Base-by-base conservation (phyloP, 2,888 invertebrate genomes). In the Melinopterus prodromus region DNA sequence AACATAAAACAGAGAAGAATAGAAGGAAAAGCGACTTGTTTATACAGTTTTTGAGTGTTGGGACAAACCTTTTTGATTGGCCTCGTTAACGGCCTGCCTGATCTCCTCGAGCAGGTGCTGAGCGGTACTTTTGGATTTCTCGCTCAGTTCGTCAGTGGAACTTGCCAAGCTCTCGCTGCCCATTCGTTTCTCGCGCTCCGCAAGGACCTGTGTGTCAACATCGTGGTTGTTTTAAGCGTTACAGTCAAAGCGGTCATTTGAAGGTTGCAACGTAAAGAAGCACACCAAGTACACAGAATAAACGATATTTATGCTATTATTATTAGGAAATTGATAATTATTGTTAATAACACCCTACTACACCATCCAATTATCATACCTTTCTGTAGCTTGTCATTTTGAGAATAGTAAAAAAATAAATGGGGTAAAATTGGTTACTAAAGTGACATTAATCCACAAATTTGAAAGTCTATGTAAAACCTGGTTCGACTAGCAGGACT, bases 21-120 rank as follows among this genome's bases (percentile, higher is more conserved):
- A 74, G 15, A 35, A 74, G 37, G 15, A 16, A 71, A 35, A 71
- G 16, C 16, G 12, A 9, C 9, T 0, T 71, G 16, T 71, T 71
- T 71, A 71, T 6, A 71, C 35, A 16, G 6, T 26, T 53, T 53
- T 53, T 53, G 53, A 53, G 53, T 6, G 16, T 74, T 6, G n/a
- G 36, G 38, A 80, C 82, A 83, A 90, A 96, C 96, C 96, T 94
- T 95, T 93, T 83, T 95, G 95, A 91, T 95, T 96, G 84, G 96
- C 96, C 90, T 96, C 96, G 89, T 93, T 95, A 86, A 97, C 96
- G 85, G 96, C 96, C 89, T 95, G 95, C 83, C 96, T 92, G 87
- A 96, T 96, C 92, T 96, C 96, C 90, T 96, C 96, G 84, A 96
- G 94, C 84, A 97, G 92, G 88, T 95, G 94, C 90, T 96, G 95